phyloP scores from a whole-genome alignment of 2,888 invertebrate genomes.

The Tipula lateralis region DNA sequence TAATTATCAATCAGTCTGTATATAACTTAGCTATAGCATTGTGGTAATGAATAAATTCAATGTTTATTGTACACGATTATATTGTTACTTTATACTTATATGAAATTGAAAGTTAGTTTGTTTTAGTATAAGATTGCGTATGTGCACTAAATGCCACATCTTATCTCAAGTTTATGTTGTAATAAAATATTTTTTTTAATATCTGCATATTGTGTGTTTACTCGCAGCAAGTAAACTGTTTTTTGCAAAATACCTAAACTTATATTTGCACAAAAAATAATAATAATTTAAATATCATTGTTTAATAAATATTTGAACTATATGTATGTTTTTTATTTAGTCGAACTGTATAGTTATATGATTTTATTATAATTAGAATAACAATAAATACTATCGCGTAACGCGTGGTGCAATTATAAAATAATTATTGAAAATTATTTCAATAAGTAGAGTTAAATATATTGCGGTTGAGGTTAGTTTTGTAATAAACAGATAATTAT shows the following conservation, averaged over 20 bases:
- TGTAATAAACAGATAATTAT: not conserved
- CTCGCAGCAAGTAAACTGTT: not conserved
- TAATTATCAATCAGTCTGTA: not conserved
- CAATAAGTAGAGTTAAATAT: no score
- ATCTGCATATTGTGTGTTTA: not conserved
- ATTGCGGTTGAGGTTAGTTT: not conserved
- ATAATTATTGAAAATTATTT: not conserved
- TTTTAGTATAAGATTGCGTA: not conserved
- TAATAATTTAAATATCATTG: no score
- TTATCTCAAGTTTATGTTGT: not conserved
- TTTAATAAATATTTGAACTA: not conserved
- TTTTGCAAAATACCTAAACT: not conserved
- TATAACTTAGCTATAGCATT: not conserved
- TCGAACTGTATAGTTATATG: not conserved
- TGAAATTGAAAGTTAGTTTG: not conserved
- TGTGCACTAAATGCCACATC: not conserved
- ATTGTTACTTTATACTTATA: not conserved
- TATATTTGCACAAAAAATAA: not conserved
- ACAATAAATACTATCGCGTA: not conserved
- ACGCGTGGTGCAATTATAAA: not conserved
- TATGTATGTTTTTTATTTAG: not conserved
- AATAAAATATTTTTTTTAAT: not conserved
- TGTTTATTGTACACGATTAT: not conserved
- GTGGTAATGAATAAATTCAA: not conserved
- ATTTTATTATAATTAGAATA: not conserved